Conservation (phyloP, 2,888 invertebrate species). For the Harmothoe impar region DNA sequence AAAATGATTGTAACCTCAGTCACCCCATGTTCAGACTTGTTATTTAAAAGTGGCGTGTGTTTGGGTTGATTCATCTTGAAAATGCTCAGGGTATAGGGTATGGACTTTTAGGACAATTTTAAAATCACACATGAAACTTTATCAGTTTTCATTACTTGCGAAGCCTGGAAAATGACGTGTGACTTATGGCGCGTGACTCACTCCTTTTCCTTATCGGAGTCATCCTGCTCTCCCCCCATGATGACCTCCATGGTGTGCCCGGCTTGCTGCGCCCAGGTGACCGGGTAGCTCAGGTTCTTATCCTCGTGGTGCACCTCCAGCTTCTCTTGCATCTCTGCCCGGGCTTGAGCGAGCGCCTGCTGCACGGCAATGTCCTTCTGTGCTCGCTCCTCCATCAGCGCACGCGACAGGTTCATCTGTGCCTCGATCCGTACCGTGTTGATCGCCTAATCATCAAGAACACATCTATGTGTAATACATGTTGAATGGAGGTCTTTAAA, state of each 20-base stretch:
- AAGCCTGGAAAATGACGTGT: no score
- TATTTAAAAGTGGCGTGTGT: no score
- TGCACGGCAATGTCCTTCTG: constrained; percentile 82
- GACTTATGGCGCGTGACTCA: background rate
- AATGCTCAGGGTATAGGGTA: no score
- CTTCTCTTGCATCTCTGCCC: constrained; percentile 79
- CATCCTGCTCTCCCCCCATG: constrained; percentile 72
- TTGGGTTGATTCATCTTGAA: no score
- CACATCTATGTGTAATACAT: background rate
- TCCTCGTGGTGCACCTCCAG: constrained; percentile 75
- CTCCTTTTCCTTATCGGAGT: constrained; percentile 73
- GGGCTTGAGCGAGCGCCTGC: constrained; percentile 79
- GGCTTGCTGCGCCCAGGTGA: constrained; percentile 71
- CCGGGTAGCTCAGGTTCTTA: constrained; percentile 71
- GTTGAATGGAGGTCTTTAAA: background rate
- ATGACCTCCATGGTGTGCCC: constrained; percentile 73
- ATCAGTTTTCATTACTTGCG: no score
- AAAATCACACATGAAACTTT: no score
- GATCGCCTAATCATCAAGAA: constrained; percentile 76
- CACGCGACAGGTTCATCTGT: constrained; percentile 79
- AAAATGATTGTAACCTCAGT: no score
- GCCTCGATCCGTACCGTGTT: constrained; percentile 80
- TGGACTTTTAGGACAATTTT: no score
- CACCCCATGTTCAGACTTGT: no score
- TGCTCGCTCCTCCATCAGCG: constrained; percentile 81